Percentiles rank a stretch among this genome's conserved stretches.
Conservation (phyloP, 2,113 vertebrate species). For the Clinocottus analis region DNA sequence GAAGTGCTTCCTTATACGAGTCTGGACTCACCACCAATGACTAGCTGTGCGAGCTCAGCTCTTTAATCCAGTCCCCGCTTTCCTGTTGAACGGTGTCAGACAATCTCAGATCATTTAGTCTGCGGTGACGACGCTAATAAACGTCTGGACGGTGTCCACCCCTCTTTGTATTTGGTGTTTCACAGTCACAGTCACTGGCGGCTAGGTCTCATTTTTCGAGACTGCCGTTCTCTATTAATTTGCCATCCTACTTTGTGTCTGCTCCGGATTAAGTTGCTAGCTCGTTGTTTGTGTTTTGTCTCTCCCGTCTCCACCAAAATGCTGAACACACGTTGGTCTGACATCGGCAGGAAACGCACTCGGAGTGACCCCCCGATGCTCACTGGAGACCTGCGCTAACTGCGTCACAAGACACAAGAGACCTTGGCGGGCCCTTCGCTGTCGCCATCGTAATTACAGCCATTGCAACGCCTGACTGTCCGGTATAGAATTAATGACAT, state of each 20-base stretch:
- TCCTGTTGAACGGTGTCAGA: conserved; percentile 13
- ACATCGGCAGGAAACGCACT: conserved; percentile 27
- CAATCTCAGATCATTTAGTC: conserved; percentile 4
- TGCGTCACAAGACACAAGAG: conserved; percentile 20
- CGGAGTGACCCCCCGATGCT: conserved; percentile 1
- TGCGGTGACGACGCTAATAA: not conserved
- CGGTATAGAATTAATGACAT: conserved; percentile 60
- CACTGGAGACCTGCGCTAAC: conserved; percentile 1
- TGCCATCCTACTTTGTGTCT: conserved; percentile 7
- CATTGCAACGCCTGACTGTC: conserved; percentile 37
- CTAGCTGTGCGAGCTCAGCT: conserved; percentile 23
- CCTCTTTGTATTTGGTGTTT: not conserved
- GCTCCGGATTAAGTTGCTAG: conserved; percentile 15
- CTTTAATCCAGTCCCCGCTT: conserved; percentile 33
- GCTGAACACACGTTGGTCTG: conserved; percentile 24
- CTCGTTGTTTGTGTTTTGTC: conserved; percentile 24
- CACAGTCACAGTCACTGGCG: not conserved
- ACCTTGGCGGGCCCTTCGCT: conserved; percentile 22
- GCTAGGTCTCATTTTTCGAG: not conserved
- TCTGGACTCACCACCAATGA: conserved; percentile 40
- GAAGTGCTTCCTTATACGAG: conserved; percentile 23
- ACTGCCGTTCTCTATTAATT: not conserved
- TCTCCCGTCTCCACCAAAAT: conserved; percentile 11
- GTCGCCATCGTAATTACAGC: conserved; percentile 58
- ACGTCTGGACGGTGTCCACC: not conserved